Evolutionary conservation across 2,888 invertebrate genomes (phyloP).

Genomic region (Ornithoptera priamus): DNA sequence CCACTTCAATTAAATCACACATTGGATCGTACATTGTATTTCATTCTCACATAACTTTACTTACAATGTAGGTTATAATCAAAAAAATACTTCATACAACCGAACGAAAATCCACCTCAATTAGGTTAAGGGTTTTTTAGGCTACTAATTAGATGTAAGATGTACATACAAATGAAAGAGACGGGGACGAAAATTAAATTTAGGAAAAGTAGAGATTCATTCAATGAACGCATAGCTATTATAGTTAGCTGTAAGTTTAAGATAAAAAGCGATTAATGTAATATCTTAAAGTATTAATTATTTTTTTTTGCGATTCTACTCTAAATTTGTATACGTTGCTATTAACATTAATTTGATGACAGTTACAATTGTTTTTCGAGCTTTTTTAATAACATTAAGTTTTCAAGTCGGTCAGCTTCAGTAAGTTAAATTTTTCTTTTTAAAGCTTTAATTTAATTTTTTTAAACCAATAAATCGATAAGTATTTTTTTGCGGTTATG

Average conservation of each 20-base stretch:
- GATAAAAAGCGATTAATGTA: background rate
- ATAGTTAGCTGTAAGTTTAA: conserved; percentile 1
- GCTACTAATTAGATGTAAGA: conserved; percentile 5
- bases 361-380: background rate
- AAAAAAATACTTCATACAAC: conserved; percentile 71
- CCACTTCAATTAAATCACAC: conserved; percentile 2
- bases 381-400: background rate
- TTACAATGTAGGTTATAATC: conserved; percentile 33
- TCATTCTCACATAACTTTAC: conserved; percentile 25
- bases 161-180: conserved; percentile 15
- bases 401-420: background rate
- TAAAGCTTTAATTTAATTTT: conserved; percentile 14
- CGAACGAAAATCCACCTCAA: conserved; percentile 69
- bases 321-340: background rate
- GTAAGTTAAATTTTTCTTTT: background rate
- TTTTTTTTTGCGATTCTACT: too few relatives aligned
- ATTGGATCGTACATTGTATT: conserved; percentile 12
- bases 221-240: conserved; percentile 9
- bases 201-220: conserved; percentile 10
- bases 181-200: conserved; percentile 14
- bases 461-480: background rate
- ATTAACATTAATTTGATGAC: background rate
- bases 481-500: background rate
- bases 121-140: conserved; percentile 11
- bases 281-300: background rate